Percentiles rank a stretch among this genome's conserved stretches.
These are phyloP conservation scores for Oryzias melastigma DNA, from an alignment of 2,113 vertebrate species.

Conservation along the genomic window DNA sequence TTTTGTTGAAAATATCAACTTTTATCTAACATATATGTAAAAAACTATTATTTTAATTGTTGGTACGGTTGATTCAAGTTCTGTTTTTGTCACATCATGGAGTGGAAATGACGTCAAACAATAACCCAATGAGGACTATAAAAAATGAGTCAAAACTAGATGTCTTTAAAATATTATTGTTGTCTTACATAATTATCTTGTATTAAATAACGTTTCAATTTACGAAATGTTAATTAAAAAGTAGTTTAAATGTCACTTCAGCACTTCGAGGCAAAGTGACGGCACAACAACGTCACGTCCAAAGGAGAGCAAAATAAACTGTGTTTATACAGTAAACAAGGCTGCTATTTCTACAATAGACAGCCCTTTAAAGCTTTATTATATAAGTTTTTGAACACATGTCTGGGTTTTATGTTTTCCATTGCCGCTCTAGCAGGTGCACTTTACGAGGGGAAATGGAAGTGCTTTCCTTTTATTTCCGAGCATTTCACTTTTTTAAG, in stretches of 20 bases:
- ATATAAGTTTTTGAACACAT: conserved; percentile 4
- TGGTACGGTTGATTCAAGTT: not conserved
- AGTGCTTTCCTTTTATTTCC: conserved; percentile 26
- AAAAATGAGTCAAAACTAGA: not conserved
- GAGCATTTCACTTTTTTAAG: conserved; percentile 36
- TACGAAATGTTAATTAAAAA: not conserved
- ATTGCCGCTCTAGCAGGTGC: conserved; percentile 40
- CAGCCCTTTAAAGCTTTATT: conserved; percentile 2
- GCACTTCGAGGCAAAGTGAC: not conserved
- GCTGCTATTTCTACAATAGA: conserved; percentile 5
- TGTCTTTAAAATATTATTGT: not conserved
- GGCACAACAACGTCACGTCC: not conserved
- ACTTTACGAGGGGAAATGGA: conserved; percentile 47
- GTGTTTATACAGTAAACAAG: not conserved
- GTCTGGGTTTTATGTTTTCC: conserved; percentile 6
- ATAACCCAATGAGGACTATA: not conserved
- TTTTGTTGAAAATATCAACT: no score
- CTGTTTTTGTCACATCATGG: not conserved
- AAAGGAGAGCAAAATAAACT: not conserved
- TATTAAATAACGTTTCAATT: no score
- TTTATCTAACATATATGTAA: no score
- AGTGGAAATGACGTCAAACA: not conserved
- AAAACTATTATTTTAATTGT: no score
- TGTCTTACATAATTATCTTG: no score
- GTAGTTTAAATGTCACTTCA: not conserved